Conservation (phyloP, 2,113 vertebrate species). For the Pollimyrus isidori region DNA sequence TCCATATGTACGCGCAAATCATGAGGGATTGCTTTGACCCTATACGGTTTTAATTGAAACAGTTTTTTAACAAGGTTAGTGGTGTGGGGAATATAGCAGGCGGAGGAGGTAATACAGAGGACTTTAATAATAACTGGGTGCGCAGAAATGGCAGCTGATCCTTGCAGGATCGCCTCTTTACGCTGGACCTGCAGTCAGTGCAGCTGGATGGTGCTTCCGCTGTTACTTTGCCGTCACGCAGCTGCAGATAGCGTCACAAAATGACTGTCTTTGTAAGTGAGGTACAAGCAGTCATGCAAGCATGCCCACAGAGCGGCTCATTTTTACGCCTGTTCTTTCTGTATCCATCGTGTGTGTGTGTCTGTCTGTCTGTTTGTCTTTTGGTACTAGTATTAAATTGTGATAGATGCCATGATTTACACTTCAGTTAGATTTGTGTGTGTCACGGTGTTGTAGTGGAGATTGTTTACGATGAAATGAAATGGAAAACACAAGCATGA, state of each 20-base stretch:
- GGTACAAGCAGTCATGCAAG: neutral
- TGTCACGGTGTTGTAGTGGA: neutral
- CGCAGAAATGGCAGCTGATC: conserved; percentile 16
- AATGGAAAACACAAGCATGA: neutral
- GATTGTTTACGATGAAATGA: neutral
- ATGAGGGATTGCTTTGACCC: conserved; percentile 23
- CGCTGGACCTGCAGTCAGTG: neutral
- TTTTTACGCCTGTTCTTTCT: neutral
- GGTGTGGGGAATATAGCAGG: conserved; percentile 7
- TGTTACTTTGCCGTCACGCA: neutral
- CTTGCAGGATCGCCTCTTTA: neutral
- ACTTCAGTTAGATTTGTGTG: neutral
- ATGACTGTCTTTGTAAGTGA: neutral
- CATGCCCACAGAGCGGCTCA: neutral
- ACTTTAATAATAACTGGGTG: conserved; percentile 7
- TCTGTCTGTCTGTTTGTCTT: neutral
- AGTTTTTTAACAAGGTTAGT: conserved; percentile 30
- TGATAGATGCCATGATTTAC: neutral
- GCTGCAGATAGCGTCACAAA: neutral
- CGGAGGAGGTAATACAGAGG: conserved; percentile 10
- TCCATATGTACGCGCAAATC: conserved; percentile 15
- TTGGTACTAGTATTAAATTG: neutral
- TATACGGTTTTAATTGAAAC: conserved; percentile 43
- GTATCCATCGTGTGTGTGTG: neutral
- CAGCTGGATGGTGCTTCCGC: neutral